These are phyloP conservation scores for Oriolus oriolus DNA, from an alignment of 2,113 vertebrate genomes.

Conservation along the genomic window DNA sequence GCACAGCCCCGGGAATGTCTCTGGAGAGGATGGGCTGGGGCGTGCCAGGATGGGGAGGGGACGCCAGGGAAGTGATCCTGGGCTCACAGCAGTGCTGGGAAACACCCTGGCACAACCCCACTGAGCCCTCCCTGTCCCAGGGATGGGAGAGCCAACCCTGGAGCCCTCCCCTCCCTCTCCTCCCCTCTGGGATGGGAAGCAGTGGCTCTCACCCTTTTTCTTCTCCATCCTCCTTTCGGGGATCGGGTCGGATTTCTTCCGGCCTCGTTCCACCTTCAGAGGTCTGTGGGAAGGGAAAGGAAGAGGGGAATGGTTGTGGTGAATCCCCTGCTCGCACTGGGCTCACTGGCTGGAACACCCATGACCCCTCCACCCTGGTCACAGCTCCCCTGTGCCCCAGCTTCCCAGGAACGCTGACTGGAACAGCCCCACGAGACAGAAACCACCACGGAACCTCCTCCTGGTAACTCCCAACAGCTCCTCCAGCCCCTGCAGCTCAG, in stretches of 20 bases:
- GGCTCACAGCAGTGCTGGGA: not conserved
- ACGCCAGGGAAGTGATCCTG: not conserved
- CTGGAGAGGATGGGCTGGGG: not conserved
- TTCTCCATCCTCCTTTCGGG: slow-evolving; percentile 83
- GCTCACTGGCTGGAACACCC: not conserved
- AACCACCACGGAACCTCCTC: not conserved
- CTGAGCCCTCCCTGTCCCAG: not conserved
- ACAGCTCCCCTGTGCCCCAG: not conserved
- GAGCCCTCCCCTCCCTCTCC: not conserved
- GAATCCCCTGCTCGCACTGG: not conserved
- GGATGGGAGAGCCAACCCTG: not conserved
- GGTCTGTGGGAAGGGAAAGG: slow-evolving; percentile 62
- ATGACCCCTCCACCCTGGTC: not conserved
- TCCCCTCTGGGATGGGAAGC: not conserved
- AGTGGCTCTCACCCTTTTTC: slow-evolving; percentile 82
- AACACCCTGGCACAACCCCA: not conserved
- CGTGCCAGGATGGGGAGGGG: not conserved
- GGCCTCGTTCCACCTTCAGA: slow-evolving; percentile 81
- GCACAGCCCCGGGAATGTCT: not conserved
- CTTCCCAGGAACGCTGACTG: not conserved
- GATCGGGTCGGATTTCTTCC: slow-evolving; percentile 78
- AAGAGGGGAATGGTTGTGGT: not conserved
- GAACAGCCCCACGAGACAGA: not conserved
- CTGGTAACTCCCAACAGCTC: not conserved
- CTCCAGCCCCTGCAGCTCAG: not conserved